Conservation (phyloP, 2,797 vertebrate genomes). For the Molothrus aeneus region DNA sequence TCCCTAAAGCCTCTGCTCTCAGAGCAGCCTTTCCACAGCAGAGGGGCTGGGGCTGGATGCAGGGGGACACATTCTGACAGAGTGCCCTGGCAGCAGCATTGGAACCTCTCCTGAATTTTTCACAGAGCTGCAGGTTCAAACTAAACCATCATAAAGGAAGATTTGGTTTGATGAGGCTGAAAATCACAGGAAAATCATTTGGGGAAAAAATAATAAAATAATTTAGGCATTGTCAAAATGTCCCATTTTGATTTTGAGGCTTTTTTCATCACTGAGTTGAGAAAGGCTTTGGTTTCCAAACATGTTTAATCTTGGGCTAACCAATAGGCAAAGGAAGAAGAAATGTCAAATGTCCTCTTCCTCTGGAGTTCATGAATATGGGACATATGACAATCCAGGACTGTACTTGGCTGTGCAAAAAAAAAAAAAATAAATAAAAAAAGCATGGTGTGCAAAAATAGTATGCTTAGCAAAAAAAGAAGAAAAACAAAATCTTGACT, state of each 20-base stretch:
- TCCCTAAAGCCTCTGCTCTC: background rate
- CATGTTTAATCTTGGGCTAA: background rate
- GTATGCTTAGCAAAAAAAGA: background rate
- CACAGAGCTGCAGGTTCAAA: background rate
- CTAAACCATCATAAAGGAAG: background rate
- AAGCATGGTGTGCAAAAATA: background rate
- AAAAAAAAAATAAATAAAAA: background rate
- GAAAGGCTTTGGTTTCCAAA: background rate
- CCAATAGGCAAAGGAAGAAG: background rate
- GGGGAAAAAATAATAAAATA: background rate
- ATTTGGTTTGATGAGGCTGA: background rate
- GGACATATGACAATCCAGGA: background rate
- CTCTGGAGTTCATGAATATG: background rate
- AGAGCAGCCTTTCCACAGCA: background rate
- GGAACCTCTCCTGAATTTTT: background rate
- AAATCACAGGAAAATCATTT: background rate
- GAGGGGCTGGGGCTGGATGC: background rate
- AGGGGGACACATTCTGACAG: background rate
- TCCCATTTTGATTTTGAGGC: background rate
- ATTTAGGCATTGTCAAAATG: background rate
- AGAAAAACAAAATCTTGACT: background rate
- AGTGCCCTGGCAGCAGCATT: background rate
- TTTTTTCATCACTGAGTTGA: accelerated
- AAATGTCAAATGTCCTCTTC: background rate
- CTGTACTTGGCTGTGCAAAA: background rate